Conservation (phyloP, 2,797 vertebrate genomes). For the Rhincodon typus region DNA sequence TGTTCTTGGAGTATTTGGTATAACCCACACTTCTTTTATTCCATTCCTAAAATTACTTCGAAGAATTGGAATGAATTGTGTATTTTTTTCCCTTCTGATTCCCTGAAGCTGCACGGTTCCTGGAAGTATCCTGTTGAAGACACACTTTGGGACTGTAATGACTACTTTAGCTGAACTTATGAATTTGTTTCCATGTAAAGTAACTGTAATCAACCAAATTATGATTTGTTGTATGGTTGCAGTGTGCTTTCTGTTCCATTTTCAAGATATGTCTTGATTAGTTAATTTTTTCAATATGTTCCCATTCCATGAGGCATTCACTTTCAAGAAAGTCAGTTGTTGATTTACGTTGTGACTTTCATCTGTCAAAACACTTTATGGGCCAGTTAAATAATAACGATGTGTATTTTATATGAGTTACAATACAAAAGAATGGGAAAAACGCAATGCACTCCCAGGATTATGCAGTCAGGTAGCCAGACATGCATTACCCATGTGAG, state of each 20-base stretch:
- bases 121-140: not conserved
- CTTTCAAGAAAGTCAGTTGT: not conserved
- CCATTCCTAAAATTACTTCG: not conserved
- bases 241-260: not conserved
- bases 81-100: not conserved
- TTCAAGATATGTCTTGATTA: not conserved
- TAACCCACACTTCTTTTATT: not conserved
- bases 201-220: slow-evolving; percentile 7
- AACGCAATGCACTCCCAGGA: not conserved
- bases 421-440: not conserved
- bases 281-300: not conserved
- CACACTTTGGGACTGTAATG: not conserved
- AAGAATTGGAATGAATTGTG: not conserved
- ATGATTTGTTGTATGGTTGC: not conserved
- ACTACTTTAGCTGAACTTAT: not conserved
- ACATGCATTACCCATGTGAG: not conserved
- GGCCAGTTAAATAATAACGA: not conserved
- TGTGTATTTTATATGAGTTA: not conserved
- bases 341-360: not conserved
- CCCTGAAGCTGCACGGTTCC: not conserved
- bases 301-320: not conserved
- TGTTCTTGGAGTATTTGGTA: not conserved
- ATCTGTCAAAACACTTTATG: not conserved
- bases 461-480: not conserved
- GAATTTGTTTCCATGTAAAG: not conserved